Percentiles rank a stretch among this genome's conserved stretches.
Conservation (phyloP, 2,113 vertebrate species). For the Dipodomys stephensi region DNA sequence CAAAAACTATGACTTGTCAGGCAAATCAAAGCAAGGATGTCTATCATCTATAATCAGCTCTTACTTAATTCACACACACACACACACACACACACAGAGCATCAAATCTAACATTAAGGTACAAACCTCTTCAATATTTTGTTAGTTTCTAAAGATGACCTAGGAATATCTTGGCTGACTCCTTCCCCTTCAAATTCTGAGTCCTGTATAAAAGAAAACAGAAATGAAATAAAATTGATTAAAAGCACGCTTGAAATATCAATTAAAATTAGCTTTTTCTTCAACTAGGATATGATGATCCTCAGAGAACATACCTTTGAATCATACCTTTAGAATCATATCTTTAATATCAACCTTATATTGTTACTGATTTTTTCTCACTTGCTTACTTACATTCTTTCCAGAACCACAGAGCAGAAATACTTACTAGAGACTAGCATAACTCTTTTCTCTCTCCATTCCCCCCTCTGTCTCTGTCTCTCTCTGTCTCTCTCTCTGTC, state of each 20-base stretch:
- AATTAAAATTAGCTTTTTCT: not conserved
- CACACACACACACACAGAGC: not conserved
- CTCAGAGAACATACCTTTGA: not conserved
- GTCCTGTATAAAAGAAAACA: constrained; percentile 81
- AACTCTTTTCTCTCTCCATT: not conserved
- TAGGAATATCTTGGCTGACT: constrained; percentile 77
- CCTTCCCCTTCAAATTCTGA: constrained; percentile 77
- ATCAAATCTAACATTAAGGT: constrained; percentile 47
- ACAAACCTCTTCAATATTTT: constrained; percentile 88
- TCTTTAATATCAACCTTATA: not conserved
- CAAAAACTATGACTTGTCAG: not conserved
- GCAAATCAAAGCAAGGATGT: not conserved
- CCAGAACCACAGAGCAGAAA: not conserved
- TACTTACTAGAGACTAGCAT: too few species aligned
- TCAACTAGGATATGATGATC: not conserved
- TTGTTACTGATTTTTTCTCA: not conserved
- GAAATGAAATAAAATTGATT: not conserved
- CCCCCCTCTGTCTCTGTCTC: not conserved
- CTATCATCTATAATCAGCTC: not conserved
- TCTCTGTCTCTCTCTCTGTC: not conserved
- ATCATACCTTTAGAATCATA: too few species aligned
- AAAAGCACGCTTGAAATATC: not conserved
- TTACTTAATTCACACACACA: not conserved
- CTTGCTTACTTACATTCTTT: not conserved
- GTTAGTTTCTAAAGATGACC: constrained; percentile 82